phyloP scores from a whole-genome alignment of 23 tunicate species.

The Ascidia mentula region DNA sequence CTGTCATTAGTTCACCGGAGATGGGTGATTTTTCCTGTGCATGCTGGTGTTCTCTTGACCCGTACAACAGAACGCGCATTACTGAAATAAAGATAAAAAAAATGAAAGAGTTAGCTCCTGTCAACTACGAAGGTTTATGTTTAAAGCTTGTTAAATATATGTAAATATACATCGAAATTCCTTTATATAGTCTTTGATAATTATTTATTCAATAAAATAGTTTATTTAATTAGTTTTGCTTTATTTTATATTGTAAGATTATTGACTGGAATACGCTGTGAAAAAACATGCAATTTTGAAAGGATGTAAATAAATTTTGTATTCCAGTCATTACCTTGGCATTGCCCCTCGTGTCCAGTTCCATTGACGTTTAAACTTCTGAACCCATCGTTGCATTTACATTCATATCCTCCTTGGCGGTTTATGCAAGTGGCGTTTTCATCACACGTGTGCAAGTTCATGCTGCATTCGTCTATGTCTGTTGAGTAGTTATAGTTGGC shows the following conservation, averaged over 20 bases:
- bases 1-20: slow-evolving; percentile 50
- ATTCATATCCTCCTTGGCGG: slow-evolving; percentile 38
- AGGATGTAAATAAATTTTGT: no score
- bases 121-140: not conserved
- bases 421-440: slow-evolving; percentile 44
- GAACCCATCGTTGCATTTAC: slow-evolving; percentile 43
- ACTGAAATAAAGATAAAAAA: not conserved
- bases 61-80: slow-evolving; percentile 20
- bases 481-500: no score
- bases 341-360: slow-evolving; percentile 50
- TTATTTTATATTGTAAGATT: no score
- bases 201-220: no score
- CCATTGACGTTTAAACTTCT: slow-evolving; percentile 24
- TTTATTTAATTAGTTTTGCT: no score
- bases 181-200: no score
- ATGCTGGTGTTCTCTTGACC: slow-evolving; percentile 29
- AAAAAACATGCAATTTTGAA: no score
- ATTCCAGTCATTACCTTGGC: slow-evolving; percentile 57
- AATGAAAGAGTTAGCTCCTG: not conserved
- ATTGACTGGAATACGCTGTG: no score
- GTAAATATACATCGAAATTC: no score
- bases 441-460: slow-evolving; percentile 36
- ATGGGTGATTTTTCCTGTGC: slow-evolving; percentile 18
- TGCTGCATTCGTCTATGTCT: slow-evolving; percentile 65
- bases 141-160: not conserved